These are phyloP conservation scores for Rhagoletis zephyria DNA, from an alignment of 1,140 invertebrate species.

Conservation along the genomic window DNA sequence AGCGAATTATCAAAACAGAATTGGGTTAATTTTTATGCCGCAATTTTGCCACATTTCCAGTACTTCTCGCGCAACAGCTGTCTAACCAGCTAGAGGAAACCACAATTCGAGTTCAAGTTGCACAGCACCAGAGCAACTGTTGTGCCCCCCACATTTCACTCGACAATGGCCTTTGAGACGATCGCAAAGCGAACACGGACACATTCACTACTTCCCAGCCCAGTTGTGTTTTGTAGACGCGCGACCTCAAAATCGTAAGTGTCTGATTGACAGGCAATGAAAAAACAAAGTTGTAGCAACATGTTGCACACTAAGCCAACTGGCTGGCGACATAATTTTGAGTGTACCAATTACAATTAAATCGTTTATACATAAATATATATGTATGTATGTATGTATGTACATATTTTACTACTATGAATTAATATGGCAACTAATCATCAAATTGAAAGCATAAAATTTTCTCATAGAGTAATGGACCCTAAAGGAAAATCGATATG, in stretches of 20 bases:
- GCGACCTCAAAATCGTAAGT: not conserved
- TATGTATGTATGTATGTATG: no score
- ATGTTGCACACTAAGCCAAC: constrained; percentile 23
- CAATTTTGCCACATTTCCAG: not conserved
- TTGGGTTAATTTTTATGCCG: constrained; percentile 32
- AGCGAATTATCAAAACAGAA: not conserved
- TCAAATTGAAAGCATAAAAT: no score
- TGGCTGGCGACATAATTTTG: not conserved
- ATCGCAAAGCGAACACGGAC: not conserved
- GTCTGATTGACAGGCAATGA: not conserved
- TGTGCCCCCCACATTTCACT: constrained; percentile 15
- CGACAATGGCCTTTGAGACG: not conserved
- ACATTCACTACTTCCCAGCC: constrained; percentile 12
- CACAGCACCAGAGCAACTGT: constrained; percentile 28
- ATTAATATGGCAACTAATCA: no score
- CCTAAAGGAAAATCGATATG: no score
- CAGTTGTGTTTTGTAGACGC: constrained; percentile 5
- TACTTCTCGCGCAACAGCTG: constrained; percentile 11
- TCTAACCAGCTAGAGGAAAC: constrained; percentile 17
- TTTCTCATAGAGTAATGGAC: no score
- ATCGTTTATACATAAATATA: no score
- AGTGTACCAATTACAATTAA: no score
- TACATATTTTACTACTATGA: no score
- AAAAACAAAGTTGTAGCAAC: not conserved
- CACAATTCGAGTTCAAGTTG: constrained; percentile 49